These are phyloP conservation scores for Pitangus sulphuratus DNA, from an alignment of 2,797 vertebrate genomes.

Conservation along the genomic window DNA sequence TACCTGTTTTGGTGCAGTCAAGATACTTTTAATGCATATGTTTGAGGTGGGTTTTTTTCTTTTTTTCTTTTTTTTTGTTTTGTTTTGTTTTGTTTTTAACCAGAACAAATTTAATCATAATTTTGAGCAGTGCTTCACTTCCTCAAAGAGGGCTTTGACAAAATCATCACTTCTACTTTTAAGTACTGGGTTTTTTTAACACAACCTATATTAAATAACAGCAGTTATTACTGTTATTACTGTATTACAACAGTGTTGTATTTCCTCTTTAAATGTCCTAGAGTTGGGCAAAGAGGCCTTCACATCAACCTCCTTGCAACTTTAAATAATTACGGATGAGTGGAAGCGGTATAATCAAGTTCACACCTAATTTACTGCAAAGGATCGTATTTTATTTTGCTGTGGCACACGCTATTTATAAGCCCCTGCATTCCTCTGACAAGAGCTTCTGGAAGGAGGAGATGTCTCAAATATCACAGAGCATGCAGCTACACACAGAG, in stretches of 20 bases:
- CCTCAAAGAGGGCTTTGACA: neutral
- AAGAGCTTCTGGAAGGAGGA: neutral
- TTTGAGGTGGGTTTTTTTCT: neutral
- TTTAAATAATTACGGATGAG: neutral
- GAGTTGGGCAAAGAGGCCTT: neutral
- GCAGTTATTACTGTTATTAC: neutral
- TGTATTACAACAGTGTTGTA: neutral
- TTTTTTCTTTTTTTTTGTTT: too few relatives aligned
- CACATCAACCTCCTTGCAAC: neutral
- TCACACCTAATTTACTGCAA: neutral
- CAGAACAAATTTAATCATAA: neutral
- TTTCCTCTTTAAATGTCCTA: neutral
- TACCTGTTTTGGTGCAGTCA: neutral
- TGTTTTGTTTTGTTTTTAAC: neutral
- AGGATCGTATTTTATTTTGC: neutral
- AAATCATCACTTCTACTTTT: neutral
- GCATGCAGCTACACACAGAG: neutral
- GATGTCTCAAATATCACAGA: neutral
- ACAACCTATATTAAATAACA: neutral
- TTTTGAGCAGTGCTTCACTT: neutral
- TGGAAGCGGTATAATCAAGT: accelerated
- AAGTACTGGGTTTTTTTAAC: neutral
- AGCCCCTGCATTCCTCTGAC: neutral
- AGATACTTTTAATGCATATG: neutral
- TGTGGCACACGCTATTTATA: neutral